Conservation (phyloP, 2,113 vertebrate species). For the Mus spicilegus region DNA sequence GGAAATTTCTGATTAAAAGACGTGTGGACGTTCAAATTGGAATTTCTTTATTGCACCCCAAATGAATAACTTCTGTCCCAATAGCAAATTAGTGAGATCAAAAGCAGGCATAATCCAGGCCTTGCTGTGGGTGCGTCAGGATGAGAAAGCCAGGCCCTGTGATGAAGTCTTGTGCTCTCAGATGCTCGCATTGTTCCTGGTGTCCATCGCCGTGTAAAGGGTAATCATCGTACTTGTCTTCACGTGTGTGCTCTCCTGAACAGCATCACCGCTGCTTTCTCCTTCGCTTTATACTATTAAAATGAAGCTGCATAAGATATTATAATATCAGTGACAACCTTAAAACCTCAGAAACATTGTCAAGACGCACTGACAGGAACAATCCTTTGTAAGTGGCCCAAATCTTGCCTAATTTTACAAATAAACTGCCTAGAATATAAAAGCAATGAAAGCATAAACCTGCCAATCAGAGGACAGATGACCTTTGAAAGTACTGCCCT, state of each 20-base stretch:
- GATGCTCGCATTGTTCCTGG: slow-evolving; percentile 81
- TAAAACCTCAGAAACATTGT: slow-evolving; percentile 51
- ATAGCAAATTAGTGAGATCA: slow-evolving; percentile 84
- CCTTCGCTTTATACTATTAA: slow-evolving; percentile 65
- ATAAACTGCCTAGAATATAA: slow-evolving; percentile 28
- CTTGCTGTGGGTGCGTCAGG: slow-evolving; percentile 80
- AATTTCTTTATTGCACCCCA: slow-evolving; percentile 86
- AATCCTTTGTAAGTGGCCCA: not conserved
- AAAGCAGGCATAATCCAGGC: slow-evolving; percentile 80
- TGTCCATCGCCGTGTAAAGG: slow-evolving; percentile 52
- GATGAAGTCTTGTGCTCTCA: slow-evolving; percentile 83
- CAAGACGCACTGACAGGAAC: not conserved
- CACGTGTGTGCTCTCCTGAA: slow-evolving; percentile 60
- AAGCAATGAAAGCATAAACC: not conserved
- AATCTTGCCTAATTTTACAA: slow-evolving; percentile 37
- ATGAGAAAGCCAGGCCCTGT: slow-evolving; percentile 81
- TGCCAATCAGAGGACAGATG: not conserved
- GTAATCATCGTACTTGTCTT: slow-evolving; percentile 75
- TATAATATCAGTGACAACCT: not conserved
- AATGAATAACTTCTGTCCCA: slow-evolving; percentile 87
- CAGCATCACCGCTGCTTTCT: slow-evolving; percentile 39
- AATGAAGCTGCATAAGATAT: slow-evolving; percentile 21
- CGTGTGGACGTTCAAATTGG: slow-evolving; percentile 84
- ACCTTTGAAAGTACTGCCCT: not conserved
- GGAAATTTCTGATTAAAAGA: slow-evolving; percentile 87